Evolutionary conservation across 2,797 vertebrate species (phyloP).

Genomic region (Clarias fuscus): DNA sequence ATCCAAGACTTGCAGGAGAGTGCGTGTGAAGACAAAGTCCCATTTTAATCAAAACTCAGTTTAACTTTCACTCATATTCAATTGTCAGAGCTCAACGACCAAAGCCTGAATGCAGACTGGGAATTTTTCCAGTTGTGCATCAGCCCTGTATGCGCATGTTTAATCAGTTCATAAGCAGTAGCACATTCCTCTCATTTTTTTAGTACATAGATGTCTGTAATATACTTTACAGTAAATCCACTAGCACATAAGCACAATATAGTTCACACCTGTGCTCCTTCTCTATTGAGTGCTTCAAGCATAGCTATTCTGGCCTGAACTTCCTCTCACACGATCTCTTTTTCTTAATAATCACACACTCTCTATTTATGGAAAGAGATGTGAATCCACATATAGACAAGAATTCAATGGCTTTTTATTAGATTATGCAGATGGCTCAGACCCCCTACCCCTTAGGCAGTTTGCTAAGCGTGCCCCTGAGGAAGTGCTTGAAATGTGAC

Average conservation of each 20-base stretch:
- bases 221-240: conserved; percentile 1
- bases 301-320: conserved; percentile 13
- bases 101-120: conserved; percentile 17
- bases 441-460: conserved; percentile 25
- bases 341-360: not conserved
- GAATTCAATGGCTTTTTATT: conserved; percentile 33
- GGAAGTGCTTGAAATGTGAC: conserved; percentile 21
- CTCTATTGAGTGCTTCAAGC: not conserved
- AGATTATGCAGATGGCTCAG: conserved; percentile 46
- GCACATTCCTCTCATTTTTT: not conserved
- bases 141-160: not conserved
- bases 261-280: not conserved
- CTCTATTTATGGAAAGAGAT: conserved; percentile 33
- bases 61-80: conserved; percentile 41
- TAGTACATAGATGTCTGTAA: not conserved
- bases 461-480: conserved; percentile 29
- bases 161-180: conserved; percentile 9
- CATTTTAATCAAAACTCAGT: conserved; percentile 52
- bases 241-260: not conserved
- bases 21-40: conserved; percentile 53
- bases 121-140: not conserved
- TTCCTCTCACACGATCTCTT: conserved; percentile 4
- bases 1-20: conserved; percentile 54
- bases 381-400: conserved; percentile 13
- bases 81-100: conserved; percentile 10